These are phyloP conservation scores for Hyposmocoma kahamanoa DNA, from an alignment of 1,140 invertebrate genomes.

Conservation along the genomic window DNA sequence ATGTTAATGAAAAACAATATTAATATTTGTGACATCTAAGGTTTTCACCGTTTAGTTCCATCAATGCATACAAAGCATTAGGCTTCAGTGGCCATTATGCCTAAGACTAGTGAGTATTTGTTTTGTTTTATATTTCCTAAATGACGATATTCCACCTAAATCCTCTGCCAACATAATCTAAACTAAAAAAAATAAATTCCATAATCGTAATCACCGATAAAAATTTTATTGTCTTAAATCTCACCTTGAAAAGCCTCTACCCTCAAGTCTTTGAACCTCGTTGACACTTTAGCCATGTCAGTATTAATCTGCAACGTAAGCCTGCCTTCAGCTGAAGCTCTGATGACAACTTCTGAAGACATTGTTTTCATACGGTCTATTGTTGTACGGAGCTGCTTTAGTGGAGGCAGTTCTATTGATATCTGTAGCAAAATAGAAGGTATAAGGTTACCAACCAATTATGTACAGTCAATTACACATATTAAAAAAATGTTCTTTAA, in stretches of 20 bases:
- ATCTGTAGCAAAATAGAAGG: conserved; percentile 73
- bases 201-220: too few relatives aligned
- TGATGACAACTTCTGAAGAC: conserved; percentile 78
- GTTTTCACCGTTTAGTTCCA: too few relatives aligned
- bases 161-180: too few relatives aligned
- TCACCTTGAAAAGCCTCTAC: conserved; percentile 74
- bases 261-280: conserved; percentile 81
- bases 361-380: conserved; percentile 88
- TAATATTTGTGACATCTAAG: too few relatives aligned
- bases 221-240: too few relatives aligned
- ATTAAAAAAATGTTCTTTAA: background rate
- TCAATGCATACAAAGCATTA: too few relatives aligned
- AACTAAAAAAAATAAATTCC: too few relatives aligned
- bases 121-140: too few relatives aligned
- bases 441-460: background rate
- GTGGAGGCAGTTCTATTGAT: conserved; percentile 82
- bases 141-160: too few relatives aligned
- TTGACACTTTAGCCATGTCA: conserved; percentile 83
- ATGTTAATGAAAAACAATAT: too few relatives aligned
- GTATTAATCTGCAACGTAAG: conserved; percentile 84
- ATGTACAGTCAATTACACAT: background rate
- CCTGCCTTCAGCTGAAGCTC: conserved; percentile 80
- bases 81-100: too few relatives aligned
- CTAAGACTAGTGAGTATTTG: too few relatives aligned
- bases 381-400: conserved; percentile 83